Percentiles rank a stretch among this genome's conserved stretches.
These are phyloP conservation scores for Chascanopsetta lugubris DNA, from an alignment of 2,113 vertebrate genomes.

Conservation along the genomic window DNA sequence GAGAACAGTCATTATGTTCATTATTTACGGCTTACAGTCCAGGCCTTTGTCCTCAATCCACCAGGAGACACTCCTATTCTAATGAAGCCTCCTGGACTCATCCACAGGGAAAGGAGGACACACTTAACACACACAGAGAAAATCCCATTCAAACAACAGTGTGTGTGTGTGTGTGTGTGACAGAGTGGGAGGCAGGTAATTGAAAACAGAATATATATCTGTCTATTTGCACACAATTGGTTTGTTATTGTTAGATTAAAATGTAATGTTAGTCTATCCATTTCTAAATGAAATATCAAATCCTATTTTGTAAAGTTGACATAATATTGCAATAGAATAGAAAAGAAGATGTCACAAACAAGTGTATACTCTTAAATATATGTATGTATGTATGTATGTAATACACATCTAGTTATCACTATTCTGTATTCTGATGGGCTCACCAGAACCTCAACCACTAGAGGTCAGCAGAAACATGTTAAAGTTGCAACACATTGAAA, in stretches of 20 bases:
- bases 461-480: background rate
- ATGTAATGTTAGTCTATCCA: too few relatives aligned
- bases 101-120: background rate
- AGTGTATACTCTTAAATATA: too few relatives aligned
- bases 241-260: too few relatives aligned
- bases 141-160: background rate
- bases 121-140: background rate
- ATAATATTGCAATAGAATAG: too few relatives aligned
- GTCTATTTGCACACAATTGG: too few relatives aligned
- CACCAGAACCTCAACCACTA: background rate
- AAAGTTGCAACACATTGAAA: too few relatives aligned
- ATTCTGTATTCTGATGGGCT: too few relatives aligned
- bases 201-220: background rate
- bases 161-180: background rate
- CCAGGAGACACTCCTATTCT: constrained; percentile 1
- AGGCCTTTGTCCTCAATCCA: constrained; percentile 1
- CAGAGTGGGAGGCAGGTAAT: background rate
- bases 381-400: too few relatives aligned
- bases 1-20: constrained; percentile 31
- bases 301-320: too few relatives aligned
- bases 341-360: too few relatives aligned
- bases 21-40: constrained; percentile 31
- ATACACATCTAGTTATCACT: too few relatives aligned
- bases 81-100: background rate
- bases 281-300: too few relatives aligned